Percentiles rank a stretch among this genome's conserved stretches.
Evolutionary conservation across 2,888 invertebrate genomes (phyloP).

Genomic region (Drosophila austrosaltans): DNA sequence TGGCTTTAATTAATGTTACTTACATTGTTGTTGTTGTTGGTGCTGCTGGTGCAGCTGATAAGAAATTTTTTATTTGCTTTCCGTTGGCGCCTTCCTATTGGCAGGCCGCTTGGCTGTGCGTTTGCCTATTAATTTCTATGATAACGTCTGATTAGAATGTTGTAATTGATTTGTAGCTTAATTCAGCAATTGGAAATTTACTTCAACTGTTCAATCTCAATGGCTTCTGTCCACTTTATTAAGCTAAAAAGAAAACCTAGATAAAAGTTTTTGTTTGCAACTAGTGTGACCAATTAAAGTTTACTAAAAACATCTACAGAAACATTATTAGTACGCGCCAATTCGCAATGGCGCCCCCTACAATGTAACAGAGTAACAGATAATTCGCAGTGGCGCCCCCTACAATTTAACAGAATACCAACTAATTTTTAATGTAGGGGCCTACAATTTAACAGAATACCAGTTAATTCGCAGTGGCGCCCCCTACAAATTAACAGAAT

Average conservation of each 20-base stretch:
- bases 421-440: too few species aligned
- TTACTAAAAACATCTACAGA: too few species aligned
- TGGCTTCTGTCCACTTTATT: not conserved
- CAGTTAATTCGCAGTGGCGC: too few species aligned
- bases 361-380: too few species aligned
- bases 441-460: too few species aligned
- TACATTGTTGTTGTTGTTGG: slow-evolving; percentile 33
- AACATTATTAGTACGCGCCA: too few species aligned
- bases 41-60: slow-evolving; percentile 50
- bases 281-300: too few species aligned
- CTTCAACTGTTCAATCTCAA: not conserved
- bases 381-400: too few species aligned
- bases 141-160: not conserved
- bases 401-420: too few species aligned
- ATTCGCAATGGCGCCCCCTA: too few species aligned
- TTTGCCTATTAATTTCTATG: not conserved
- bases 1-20: slow-evolving; percentile 36
- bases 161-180: not conserved
- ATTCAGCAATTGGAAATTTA: not conserved
- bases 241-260: not conserved
- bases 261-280: too few species aligned
- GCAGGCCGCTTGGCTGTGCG: slow-evolving; percentile 26
- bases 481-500: too few species aligned
- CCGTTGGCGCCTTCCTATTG: slow-evolving; percentile 56
- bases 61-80: slow-evolving; percentile 39